Evolutionary conservation across 1,140 invertebrate genomes (phyloP), one percentile per base, ranked within the genome.

Genomic region (Euura saliciscinereae): DNA sequence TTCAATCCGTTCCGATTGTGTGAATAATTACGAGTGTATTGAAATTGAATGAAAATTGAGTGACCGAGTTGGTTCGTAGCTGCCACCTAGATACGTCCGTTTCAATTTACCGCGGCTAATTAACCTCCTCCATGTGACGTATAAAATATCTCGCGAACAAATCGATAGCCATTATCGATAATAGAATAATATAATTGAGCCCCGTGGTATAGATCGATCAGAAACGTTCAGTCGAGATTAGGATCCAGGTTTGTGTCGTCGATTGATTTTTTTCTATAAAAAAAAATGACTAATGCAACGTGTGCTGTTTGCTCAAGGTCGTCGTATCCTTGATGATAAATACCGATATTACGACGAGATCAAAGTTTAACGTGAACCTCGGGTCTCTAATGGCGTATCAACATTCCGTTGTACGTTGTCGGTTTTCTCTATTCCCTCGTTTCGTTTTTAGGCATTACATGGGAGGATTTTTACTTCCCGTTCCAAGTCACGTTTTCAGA

Each of bases 331-430:
- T 11, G 51, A n/a, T 59, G 51, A 59, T 59, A 59, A 59, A 59
- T 59, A 59, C 51, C 51, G 51, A 59, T 59, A 59, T 59, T 59
- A 59, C 51, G 8, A 59, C 28, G 51, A 59, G 51, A 59, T 59
- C 51, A 59, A 59, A 59, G 51, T 59, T 59, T 59, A 59, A 59
- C 3, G 10, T 8, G 8, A 28, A 28, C 51, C 10, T n/a, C 51
- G 51, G 51, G 51, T 59, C 51, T 59, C 51, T 59, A 59, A 59
- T 59, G 51, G 51, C 51, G 51, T 59, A 59, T 4, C 6, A 59
- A 59, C 51, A 59, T 59, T 59, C 51, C 51, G 13, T 8, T 59
- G 51, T 59, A 59, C 51, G 28, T 28, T 28, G 28, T 1, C 28
- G 28, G 28, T 28, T 28, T 28, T 28, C 28, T 28, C 28, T 28